Percentiles rank a stretch among this genome's conserved stretches.
Evolutionary conservation across 2,113 vertebrate genomes (phyloP).

Genomic region (Pollachius pollachius): DNA sequence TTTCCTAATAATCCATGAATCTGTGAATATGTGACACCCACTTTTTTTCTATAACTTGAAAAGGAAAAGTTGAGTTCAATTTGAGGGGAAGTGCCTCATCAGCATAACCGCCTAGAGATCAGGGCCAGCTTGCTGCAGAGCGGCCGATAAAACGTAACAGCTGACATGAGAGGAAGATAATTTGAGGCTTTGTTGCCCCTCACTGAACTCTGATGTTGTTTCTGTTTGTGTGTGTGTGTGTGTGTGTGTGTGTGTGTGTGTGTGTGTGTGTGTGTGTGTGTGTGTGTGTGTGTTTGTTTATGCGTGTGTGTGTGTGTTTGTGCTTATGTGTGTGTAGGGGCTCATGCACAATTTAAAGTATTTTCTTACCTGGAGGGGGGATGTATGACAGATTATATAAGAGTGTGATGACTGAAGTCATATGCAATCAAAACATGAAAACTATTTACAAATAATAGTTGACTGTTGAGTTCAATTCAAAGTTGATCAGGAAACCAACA

Average conservation of each 20-base stretch:
- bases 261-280: background rate
- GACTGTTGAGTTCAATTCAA: too few relatives aligned
- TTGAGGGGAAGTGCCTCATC: background rate
- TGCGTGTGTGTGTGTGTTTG: slow-evolving; percentile 7
- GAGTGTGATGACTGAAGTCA: background rate
- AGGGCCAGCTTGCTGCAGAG: background rate
- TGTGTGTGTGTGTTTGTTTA: slow-evolving; percentile 11
- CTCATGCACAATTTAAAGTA: background rate
- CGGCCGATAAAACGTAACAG: background rate
- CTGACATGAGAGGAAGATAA: background rate
- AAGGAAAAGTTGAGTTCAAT: too few relatives aligned
- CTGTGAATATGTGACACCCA: too few relatives aligned
- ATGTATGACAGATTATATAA: too few relatives aligned
- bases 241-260: background rate
- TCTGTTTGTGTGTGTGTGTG: background rate
- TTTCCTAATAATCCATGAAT: too few relatives aligned
- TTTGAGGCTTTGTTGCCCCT: slow-evolving; percentile 4
- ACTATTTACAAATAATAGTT: background rate
- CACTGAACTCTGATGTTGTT: slow-evolving; percentile 8
- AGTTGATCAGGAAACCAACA: too few relatives aligned
- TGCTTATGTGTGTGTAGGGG: slow-evolving; percentile 8
- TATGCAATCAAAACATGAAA: background rate
- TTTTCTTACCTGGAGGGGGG: too few relatives aligned
- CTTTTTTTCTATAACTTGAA: too few relatives aligned
- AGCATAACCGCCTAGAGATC: slow-evolving; percentile 27